A percentile compares a stretch with the other conserved stretches of the same genome.
Conservation (phyloP, 2,797 vertebrate species). For the Scyliorhinus canicula region DNA sequence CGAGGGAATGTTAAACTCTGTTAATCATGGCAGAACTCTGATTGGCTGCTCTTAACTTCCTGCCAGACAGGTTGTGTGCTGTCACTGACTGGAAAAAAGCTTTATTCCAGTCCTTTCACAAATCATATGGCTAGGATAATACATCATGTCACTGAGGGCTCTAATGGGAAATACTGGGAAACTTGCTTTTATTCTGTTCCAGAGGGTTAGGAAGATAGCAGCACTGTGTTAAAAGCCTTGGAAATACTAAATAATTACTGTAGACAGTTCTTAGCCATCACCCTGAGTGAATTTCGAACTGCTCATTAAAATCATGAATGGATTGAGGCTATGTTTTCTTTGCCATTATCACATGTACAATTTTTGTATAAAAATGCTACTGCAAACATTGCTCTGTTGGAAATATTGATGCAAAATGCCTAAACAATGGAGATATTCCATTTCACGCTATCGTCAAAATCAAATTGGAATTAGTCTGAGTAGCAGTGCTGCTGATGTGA, state of each 20-base stretch:
- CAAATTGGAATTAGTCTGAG: background rate
- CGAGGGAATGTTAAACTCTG: background rate
- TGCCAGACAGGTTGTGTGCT: background rate
- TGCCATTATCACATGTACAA: background rate
- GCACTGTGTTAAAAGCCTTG: background rate
- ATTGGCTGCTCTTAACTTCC: background rate
- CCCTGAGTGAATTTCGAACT: background rate
- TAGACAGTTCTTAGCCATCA: too few relatives aligned
- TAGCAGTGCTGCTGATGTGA: background rate
- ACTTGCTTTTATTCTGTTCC: background rate
- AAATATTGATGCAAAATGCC: background rate
- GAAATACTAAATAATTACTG: background rate
- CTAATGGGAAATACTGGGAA: background rate
- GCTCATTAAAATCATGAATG: background rate
- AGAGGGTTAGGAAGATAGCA: too few relatives aligned
- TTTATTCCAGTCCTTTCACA: background rate
- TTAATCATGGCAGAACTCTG: background rate
- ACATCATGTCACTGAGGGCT: background rate
- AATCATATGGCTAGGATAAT: background rate
- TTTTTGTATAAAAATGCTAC: background rate
- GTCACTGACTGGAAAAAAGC: background rate
- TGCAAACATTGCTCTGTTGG: background rate
- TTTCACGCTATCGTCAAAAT: background rate
- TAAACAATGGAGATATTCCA: background rate
- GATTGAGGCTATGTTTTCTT: background rate